Evolutionary conservation across 2,888 invertebrate genomes (phyloP).

Genomic region (Patella depressa): DNA sequence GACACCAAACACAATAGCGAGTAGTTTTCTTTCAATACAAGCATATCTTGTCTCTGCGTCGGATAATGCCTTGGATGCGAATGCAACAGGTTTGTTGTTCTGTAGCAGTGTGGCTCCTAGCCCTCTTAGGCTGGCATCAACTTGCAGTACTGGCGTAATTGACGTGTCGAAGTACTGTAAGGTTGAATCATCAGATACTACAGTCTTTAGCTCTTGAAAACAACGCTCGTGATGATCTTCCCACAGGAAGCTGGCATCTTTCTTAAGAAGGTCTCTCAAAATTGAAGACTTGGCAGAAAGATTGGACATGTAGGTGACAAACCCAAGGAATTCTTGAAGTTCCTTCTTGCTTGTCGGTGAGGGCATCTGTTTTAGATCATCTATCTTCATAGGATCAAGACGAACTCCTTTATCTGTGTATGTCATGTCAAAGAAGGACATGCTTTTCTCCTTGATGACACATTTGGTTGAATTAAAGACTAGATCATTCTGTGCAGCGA

Average conservation of each 20-base stretch:
- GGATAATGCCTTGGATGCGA: slow-evolving; percentile 28
- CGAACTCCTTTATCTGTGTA: slow-evolving; percentile 28
- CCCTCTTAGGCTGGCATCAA: slow-evolving; percentile 26
- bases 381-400: slow-evolving; percentile 32
- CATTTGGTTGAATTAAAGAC: slow-evolving; percentile 29
- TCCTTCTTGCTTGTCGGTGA: slow-evolving; percentile 25
- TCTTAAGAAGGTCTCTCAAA: slow-evolving; percentile 27
- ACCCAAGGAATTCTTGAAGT: slow-evolving; percentile 33
- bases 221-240: slow-evolving; percentile 16
- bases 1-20: slow-evolving; percentile 35
- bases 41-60: slow-evolving; percentile 30
- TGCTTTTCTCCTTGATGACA: slow-evolving; percentile 14
- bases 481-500: slow-evolving; percentile 21
- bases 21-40: slow-evolving; percentile 34
- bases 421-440: slow-evolving; percentile 33
- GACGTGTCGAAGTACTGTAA: slow-evolving; percentile 28
- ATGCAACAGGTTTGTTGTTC: slow-evolving; percentile 30
- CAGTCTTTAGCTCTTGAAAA: slow-evolving; percentile 22
- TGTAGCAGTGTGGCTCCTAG: slow-evolving; percentile 35
- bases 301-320: slow-evolving; percentile 29
- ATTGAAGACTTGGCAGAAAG: slow-evolving; percentile 21
- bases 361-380: slow-evolving; percentile 14
- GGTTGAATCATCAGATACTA: not conserved
- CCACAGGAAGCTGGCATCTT: slow-evolving; percentile 26
- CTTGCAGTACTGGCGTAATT: slow-evolving; percentile 19